phyloP scores from a whole-genome alignment of 2,797 vertebrate species.

The Ctenosaura bakeri region DNA sequence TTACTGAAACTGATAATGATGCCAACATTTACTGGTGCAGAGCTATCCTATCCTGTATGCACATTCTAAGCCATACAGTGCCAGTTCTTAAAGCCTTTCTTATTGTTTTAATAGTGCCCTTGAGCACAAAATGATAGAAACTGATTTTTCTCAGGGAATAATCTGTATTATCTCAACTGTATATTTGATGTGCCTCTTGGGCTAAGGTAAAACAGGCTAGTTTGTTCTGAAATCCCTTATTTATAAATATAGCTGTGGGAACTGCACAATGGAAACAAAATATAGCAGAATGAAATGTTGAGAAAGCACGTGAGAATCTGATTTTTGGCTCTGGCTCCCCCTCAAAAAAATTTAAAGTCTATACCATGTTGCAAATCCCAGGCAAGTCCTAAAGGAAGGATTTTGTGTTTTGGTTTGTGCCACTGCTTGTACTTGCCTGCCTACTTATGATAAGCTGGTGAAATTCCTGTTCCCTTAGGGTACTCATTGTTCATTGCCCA shows the following conservation, averaged over 20 bases:
- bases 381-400: conserved; percentile 14
- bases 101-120: not conserved
- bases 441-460: conserved; percentile 9
- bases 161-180: not conserved
- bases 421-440: not conserved
- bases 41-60: not conserved
- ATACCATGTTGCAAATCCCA: not conserved
- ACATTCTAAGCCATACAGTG: not conserved
- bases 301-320: not conserved
- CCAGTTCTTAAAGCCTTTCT: not conserved
- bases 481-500: not conserved
- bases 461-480: conserved; percentile 14
- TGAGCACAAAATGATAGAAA: not conserved
- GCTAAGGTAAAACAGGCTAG: too few relatives aligned
- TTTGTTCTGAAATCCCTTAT: not conserved
- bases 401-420: not conserved
- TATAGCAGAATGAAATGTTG: not conserved
- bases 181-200: not conserved
- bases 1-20: not conserved
- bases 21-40: not conserved
- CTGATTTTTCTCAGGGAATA: not conserved
- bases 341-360: not conserved
- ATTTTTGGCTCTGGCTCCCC: not conserved
- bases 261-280: not conserved
- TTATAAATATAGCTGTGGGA: not conserved